Conservation (phyloP, 2,113 vertebrate genomes). For the Tragelaphus imberbis region DNA sequence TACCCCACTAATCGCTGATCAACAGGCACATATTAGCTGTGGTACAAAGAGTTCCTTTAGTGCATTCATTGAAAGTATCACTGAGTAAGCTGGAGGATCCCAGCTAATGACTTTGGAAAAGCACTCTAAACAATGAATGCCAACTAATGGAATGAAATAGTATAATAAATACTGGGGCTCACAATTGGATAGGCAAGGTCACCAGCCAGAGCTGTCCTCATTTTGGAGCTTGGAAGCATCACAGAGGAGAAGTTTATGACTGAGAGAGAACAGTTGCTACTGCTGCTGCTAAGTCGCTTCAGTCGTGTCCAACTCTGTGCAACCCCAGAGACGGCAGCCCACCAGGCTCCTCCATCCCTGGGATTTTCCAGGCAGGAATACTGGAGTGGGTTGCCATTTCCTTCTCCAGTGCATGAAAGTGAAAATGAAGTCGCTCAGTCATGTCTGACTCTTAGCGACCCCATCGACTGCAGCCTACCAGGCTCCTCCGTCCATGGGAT, state of each 20-base stretch:
- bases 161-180: constrained; percentile 24
- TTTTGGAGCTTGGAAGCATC: neutral
- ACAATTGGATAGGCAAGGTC: neutral
- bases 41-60: neutral
- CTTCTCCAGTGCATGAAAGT: no score
- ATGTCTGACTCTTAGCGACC: no score
- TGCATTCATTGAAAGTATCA: constrained; percentile 28
- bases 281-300: no score
- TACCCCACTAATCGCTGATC: neutral
- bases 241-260: neutral
- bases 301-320: no score
- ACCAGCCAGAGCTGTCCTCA: neutral
- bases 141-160: constrained; percentile 41
- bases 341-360: no score
- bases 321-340: no score
- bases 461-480: no score
- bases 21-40: neutral
- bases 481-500: no score
- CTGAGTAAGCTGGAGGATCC: constrained; percentile 36
- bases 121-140: constrained; percentile 11
- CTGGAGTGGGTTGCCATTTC: no score
- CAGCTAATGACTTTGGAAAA: constrained; percentile 43
- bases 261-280: accelerated
- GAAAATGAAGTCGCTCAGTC: no score
- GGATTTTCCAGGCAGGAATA: no score